phyloP scores from a whole-genome alignment of 2,888 invertebrate genomes.

The Luffia ferchaultella region DNA sequence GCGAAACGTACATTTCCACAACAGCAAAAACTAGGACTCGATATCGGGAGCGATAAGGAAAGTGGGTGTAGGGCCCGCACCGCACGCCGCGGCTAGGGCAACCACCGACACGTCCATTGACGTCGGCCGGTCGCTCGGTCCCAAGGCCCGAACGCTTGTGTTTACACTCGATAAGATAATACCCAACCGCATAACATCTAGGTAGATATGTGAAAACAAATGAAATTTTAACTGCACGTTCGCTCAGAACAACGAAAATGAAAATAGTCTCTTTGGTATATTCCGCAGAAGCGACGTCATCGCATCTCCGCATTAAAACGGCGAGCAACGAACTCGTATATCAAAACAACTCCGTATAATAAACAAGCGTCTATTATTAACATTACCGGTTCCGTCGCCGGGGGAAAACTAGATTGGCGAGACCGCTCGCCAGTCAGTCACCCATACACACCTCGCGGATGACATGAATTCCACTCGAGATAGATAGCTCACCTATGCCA shows the following conservation, averaged over 20 bases:
- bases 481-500: too few relatives aligned
- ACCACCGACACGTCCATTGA: neutral
- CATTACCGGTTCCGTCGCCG: neutral
- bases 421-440: neutral
- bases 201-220: too few relatives aligned
- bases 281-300: neutral
- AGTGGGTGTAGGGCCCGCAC: too few relatives aligned
- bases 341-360: neutral
- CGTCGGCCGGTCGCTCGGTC: neutral
- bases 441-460: neutral
- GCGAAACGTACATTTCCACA: too few relatives aligned
- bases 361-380: neutral
- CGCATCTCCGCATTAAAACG: neutral
- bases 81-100: neutral
- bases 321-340: conserved; percentile 1
- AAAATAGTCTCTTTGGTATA: neutral
- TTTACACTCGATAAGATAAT: too few relatives aligned
- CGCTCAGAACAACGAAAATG: neutral
- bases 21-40: too few relatives aligned
- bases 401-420: neutral
- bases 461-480: too few relatives aligned
- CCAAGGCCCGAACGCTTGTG: too few relatives aligned
- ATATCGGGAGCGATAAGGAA: neutral
- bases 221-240: neutral
- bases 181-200: too few relatives aligned